These are phyloP conservation scores for Smithornis capensis DNA, from an alignment of 2,113 vertebrate genomes.

Conservation along the genomic window DNA sequence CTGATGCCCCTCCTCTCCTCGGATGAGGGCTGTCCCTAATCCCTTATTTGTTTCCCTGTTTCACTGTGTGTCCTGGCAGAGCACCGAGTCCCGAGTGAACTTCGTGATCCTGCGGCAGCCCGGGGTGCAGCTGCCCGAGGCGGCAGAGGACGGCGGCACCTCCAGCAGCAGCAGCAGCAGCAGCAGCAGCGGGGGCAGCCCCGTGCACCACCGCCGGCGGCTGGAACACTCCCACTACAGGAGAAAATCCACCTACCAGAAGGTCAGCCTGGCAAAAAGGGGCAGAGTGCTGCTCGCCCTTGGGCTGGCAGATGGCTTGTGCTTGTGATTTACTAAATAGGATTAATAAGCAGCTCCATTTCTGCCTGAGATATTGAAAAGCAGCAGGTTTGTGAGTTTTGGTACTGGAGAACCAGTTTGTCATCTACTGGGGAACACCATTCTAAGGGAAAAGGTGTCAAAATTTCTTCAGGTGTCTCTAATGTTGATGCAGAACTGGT, in stretches of 20 bases:
- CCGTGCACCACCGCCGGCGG: conserved; percentile 67
- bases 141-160: conserved; percentile 75
- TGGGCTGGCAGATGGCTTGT: neutral
- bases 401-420: neutral
- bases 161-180: conserved; percentile 60
- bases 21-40: neutral
- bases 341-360: neutral
- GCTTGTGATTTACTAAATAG: neutral
- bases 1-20: neutral
- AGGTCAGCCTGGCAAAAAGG: conserved; percentile 60
- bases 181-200: conserved; percentile 69
- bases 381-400: neutral
- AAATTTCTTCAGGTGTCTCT: neutral
- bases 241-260: conserved; percentile 80
- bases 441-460: neutral
- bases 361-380: neutral
- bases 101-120: conserved; percentile 85
- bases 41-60: neutral
- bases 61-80: conserved; percentile 68
- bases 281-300: neutral
- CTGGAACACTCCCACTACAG: conserved; percentile 79
- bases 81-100: conserved; percentile 87
- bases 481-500: neutral
- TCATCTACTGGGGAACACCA: neutral
- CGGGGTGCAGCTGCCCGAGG: conserved; percentile 50